Evolutionary conservation across 2,113 vertebrate species (phyloP).

Genomic region (Lepisosteus osseus): DNA sequence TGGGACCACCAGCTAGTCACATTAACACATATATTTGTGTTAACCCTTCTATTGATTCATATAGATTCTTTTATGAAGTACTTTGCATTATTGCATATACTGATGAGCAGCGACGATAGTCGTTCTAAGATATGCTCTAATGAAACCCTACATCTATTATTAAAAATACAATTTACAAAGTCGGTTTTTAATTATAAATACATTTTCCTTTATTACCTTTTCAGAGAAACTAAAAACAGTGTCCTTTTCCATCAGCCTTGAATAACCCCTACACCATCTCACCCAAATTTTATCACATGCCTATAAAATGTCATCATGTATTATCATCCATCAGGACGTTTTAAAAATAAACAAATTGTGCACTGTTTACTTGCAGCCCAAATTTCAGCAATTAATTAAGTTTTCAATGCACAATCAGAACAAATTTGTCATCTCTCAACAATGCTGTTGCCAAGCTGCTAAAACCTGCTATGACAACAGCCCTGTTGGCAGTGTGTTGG

Average conservation of each 20-base stretch:
- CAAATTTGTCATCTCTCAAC: slow-evolving; percentile 54
- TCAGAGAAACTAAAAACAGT: background rate
- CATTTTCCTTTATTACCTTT: background rate
- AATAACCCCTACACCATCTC: background rate
- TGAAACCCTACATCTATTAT: no score
- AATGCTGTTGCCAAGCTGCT: slow-evolving; percentile 44
- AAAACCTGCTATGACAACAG: slow-evolving; percentile 32
- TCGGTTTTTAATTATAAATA: no score
- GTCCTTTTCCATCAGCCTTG: background rate
- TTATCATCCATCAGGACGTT: slow-evolving; percentile 13
- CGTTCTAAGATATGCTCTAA: no score
- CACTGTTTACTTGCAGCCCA: slow-evolving; percentile 24
- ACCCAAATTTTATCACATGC: slow-evolving; percentile 24
- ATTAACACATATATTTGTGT: no score
- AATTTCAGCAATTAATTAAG: slow-evolving; percentile 34
- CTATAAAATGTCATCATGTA: slow-evolving; percentile 21
- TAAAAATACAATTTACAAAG: no score
- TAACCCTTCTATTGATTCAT: no score
- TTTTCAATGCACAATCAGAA: slow-evolving; percentile 37
- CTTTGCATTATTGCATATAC: no score
- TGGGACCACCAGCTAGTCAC: no score
- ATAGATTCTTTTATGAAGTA: no score
- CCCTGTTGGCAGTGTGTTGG: slow-evolving; percentile 27
- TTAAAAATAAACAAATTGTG: slow-evolving; percentile 34
- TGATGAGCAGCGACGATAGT: no score